These are phyloP conservation scores for Hystrix brachyura DNA, from an alignment of 2,113 vertebrate species.

Conservation along the genomic window DNA sequence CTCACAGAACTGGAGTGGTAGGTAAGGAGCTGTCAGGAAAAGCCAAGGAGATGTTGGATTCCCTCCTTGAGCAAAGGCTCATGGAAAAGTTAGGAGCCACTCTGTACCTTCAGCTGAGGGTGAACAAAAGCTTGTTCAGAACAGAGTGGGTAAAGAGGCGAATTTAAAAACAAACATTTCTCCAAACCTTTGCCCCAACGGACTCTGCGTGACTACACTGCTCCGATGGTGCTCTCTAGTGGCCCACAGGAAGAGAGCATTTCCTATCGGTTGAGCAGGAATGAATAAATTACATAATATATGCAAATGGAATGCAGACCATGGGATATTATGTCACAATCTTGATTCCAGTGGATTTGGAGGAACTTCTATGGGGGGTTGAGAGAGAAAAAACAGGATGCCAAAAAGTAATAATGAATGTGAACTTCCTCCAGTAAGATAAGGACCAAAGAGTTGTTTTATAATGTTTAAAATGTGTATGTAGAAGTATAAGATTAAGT, in stretches of 20 bases:
- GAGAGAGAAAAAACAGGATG: background rate
- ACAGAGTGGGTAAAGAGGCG: background rate
- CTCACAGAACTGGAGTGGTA: background rate
- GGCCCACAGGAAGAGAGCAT: constrained; percentile 32
- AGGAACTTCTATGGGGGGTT: background rate
- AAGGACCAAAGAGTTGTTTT: background rate
- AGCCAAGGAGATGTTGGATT: background rate
- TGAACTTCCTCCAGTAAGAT: background rate
- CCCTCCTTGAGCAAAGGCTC: background rate
- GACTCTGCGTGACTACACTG: background rate
- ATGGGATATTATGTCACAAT: background rate
- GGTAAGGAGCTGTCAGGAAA: background rate
- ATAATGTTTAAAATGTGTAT: background rate
- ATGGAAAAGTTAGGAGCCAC: background rate
- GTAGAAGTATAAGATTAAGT: background rate
- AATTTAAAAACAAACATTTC: background rate
- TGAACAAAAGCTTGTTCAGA: background rate
- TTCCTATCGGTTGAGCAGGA: background rate
- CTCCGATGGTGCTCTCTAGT: constrained; percentile 73
- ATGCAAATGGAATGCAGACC: background rate
- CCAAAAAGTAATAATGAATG: background rate
- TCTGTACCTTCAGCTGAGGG: background rate
- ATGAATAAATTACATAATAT: background rate
- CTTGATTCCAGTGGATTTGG: background rate
- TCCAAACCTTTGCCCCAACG: background rate